A percentile compares a stretch with the other conserved stretches of the same genome.
These are phyloP conservation scores for Otocyon megalotis DNA, from an alignment of 2,113 vertebrate species.

Conservation along the genomic window DNA sequence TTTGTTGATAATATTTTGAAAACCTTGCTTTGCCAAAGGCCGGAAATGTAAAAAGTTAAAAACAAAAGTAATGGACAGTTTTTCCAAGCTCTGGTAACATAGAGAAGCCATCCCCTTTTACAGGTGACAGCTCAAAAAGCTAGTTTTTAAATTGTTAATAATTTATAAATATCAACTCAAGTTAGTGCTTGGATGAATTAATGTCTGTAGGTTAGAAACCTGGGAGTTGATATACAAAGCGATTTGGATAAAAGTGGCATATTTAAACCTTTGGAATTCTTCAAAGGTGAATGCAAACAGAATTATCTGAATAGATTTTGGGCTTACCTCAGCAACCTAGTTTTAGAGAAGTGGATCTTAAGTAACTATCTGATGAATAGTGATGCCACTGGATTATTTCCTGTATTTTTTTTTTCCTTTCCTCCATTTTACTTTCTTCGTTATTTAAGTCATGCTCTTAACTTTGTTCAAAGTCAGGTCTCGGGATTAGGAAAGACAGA, in stretches of 20 bases:
- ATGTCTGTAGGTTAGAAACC: neutral
- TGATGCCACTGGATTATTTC: neutral
- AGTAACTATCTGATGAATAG: neutral
- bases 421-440: neutral
- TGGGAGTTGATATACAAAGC: neutral
- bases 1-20: neutral
- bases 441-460: neutral
- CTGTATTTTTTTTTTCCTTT: neutral
- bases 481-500: conserved; percentile 8
- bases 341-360: neutral
- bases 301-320: conserved; percentile 21
- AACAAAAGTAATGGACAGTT: neutral
- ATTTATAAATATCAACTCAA: neutral
- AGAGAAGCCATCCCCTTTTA: neutral
- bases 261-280: neutral
- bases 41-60: conserved; percentile 14
- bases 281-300: neutral
- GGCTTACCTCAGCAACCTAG: neutral
- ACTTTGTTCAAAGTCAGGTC: neutral
- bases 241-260: neutral
- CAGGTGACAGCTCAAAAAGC: neutral
- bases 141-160: conserved; percentile 28
- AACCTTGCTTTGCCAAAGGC: neutral
- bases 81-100: neutral
- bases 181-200: neutral